Base-by-base conservation (phyloP, 2,113 vertebrate species). In the Chlorodrepanis virens region DNA sequence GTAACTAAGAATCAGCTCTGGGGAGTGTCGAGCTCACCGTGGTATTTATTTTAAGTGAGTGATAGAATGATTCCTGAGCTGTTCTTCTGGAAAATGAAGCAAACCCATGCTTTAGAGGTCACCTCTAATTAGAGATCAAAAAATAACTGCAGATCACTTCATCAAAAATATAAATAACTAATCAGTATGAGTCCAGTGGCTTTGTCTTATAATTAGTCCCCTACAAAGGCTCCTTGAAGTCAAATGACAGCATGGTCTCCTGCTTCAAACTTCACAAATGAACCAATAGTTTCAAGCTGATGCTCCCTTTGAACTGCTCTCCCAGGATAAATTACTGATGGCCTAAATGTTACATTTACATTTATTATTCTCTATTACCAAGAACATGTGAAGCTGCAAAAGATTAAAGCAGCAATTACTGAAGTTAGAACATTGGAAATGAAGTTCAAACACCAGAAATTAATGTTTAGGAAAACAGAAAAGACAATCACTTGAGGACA, bases 341-440 rank as follows among this genome's bases (percentile, higher is more conserved):
- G 92, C 87, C 96, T 97, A 98, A 98, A 97, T 98, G 97, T 97
- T 98, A 97, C 95, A 97, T 98, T 98, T 98, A 96, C 95, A 98
- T 98, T 96, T 96, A 97, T 96, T 98, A 95, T 97, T 97, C 92
- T 95, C 72, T 88, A 71, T 93, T 78, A 93, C 94, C 71, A 67
- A 77, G 93, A 96, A 68, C 84, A 92, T 52, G 79, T 42, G 82
- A 97, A 97, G 86, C 59, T 76, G 79, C 88, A 74, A 85, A 97
- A 96, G 97, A 97, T 97, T 96, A 97, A 97, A 97, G 92, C 5
- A 4, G 76, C 87, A 91, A 80, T 97, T 92, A 93, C 67, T 91
- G 86, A 97, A 97, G 96, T 94, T 96, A 88, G 63, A 85, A 87
- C 77, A 93, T 52, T 95, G 52, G 82, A 91, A 97, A 93, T 59